Percentiles rank a stretch among this genome's conserved stretches.
phyloP scores from a whole-genome alignment of 30 jellyfish, hydroid and myxozoan species.

The Turritopsis dohrnii region DNA sequence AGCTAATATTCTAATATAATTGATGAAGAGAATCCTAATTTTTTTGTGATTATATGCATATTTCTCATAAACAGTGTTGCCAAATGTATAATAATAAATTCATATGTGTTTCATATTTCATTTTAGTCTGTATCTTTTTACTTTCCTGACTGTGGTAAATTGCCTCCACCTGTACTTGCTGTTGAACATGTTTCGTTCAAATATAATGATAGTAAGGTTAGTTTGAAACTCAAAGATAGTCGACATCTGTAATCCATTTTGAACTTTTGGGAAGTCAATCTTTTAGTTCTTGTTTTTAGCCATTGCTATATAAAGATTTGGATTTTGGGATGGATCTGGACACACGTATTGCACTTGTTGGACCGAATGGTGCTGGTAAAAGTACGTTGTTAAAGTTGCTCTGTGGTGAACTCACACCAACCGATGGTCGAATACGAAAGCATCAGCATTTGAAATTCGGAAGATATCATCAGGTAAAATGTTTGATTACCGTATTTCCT shows the following conservation, averaged over 20 bases:
- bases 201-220: conserved; percentile 74
- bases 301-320: conserved; percentile 76
- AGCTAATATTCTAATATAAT: too few relatives aligned
- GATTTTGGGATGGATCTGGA: conserved; percentile 99
- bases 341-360: conserved; percentile 91
- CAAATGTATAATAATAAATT: not conserved
- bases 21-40: too few relatives aligned
- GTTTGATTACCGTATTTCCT: too few relatives aligned
- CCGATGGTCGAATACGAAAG: conserved; percentile 74
- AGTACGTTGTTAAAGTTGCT: conserved; percentile 80
- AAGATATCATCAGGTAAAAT: conserved; percentile 86
- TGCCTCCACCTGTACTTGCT: conserved; percentile 96
- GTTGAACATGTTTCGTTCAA: conserved; percentile 83
- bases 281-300: conserved; percentile 40
- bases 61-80: too few relatives aligned
- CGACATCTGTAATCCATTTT: not conserved
- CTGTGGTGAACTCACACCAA: conserved; percentile 86
- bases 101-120: not conserved
- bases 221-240: conserved; percentile 2
- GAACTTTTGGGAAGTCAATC: not conserved
- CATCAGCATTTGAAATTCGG: conserved; percentile 95
- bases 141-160: conserved; percentile 91
- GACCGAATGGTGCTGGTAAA: conserved; percentile 99
- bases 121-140: conserved; percentile 60
- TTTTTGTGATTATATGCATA: too few relatives aligned